Evolutionary conservation across 2,888 invertebrate species (phyloP).

Genomic region (Tetanocera ferruginea): DNA sequence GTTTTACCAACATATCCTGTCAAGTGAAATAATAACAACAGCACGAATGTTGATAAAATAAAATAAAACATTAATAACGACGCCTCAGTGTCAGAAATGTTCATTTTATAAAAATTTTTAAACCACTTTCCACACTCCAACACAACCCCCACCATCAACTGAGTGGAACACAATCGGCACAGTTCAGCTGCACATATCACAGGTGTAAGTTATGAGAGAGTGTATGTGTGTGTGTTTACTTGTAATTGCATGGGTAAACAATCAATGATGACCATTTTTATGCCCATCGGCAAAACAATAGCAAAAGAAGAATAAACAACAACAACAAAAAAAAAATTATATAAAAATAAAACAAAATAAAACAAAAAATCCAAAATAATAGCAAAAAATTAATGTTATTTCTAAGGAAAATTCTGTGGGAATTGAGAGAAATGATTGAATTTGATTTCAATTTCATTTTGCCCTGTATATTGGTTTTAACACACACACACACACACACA

Average conservation of each 20-base stretch:
- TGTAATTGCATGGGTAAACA: slow-evolving; percentile 7
- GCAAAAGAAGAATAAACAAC: background rate
- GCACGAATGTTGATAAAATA: background rate
- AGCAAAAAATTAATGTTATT: background rate
- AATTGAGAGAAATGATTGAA: slow-evolving; percentile 22
- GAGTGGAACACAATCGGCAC: no score
- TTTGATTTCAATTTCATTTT: slow-evolving; percentile 12
- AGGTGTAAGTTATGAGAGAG: background rate
- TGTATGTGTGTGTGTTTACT: background rate
- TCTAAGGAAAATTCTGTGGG: background rate
- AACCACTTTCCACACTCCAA: no score
- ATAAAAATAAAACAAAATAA: background rate
- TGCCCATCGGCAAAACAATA: slow-evolving; percentile 5
- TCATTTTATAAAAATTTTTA: background rate
- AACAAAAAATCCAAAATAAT: background rate
- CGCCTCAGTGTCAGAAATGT: slow-evolving; percentile 4
- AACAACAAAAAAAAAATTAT: background rate
- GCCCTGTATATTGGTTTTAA: no score
- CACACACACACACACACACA: no score
- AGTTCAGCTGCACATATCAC: background rate
- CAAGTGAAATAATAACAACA: background rate
- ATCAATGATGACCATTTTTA: slow-evolving; percentile 29
- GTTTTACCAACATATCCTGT: background rate
- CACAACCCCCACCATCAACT: no score
- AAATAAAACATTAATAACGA: slow-evolving; percentile 28